A percentile compares a stretch with the other conserved stretches of the same genome.
Evolutionary conservation across 2,797 vertebrate species (phyloP).

Genomic region (Corythornis leucogaster): DNA sequence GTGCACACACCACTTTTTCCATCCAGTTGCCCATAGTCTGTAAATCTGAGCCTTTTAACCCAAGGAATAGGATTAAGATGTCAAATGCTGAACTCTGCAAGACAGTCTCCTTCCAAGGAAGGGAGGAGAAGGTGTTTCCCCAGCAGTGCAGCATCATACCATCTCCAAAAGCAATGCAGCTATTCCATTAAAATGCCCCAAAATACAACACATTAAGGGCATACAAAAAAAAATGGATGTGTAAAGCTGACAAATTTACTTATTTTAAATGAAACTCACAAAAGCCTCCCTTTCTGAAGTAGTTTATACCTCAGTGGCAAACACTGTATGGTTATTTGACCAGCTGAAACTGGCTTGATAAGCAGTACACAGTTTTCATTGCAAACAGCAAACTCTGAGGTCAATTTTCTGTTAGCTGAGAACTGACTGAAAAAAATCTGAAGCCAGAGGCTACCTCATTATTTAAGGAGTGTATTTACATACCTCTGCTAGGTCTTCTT

Average conservation of each 20-base stretch:
- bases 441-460: background rate
- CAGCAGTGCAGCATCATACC: background rate
- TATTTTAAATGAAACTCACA: background rate
- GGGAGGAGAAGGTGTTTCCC: background rate
- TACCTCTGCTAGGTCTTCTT: slow-evolving; percentile 89
- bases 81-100: background rate
- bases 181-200: background rate
- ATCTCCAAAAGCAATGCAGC: background rate
- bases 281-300: background rate
- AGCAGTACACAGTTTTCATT: background rate
- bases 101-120: background rate
- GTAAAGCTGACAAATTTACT: background rate
- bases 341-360: background rate
- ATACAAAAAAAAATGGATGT: background rate
- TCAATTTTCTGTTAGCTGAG: background rate
- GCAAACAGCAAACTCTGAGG: background rate
- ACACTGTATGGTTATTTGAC: background rate
- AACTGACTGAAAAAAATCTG: background rate
- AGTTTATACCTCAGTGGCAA: background rate
- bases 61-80: background rate
- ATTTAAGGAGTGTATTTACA: background rate
- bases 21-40: background rate
- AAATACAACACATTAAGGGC: background rate
- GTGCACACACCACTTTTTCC: background rate
- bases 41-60: background rate